Evolutionary conservation across 2,888 invertebrate species (phyloP).

Genomic region (Coelinius sp.): DNA sequence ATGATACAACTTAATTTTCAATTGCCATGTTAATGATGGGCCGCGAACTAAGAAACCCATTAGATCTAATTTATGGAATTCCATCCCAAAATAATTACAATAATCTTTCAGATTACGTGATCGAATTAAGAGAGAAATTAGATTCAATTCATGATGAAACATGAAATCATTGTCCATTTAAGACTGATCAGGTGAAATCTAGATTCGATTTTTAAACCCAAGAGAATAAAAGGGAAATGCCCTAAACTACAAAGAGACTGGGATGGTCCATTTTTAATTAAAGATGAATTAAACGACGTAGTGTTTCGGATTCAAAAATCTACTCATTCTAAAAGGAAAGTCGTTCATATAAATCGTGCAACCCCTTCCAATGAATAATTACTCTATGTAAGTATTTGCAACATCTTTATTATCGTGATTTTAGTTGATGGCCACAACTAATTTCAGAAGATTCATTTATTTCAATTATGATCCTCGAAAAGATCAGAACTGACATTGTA

Average conservation of each 20-base stretch:
- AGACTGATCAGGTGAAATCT: constrained; percentile 30
- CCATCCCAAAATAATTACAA: too few species aligned
- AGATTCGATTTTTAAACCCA: constrained; percentile 29
- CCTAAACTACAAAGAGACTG: constrained; percentile 32
- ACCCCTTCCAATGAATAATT: background rate
- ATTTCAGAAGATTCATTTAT: background rate
- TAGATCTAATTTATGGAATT: too few species aligned
- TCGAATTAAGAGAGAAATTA: background rate
- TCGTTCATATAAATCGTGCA: constrained; percentile 26
- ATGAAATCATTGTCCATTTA: background rate
- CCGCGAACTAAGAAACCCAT: too few species aligned
- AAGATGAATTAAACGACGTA: constrained; percentile 27
- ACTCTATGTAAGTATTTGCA: background rate
- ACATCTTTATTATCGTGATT: background rate
- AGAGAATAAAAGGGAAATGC: constrained; percentile 31
- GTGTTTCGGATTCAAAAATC: constrained; percentile 27
- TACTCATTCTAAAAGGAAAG: constrained; percentile 16
- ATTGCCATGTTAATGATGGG: too few species aligned
- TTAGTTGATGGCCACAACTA: too few species aligned
- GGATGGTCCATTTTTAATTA: constrained; percentile 27
- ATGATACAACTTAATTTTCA: too few species aligned
- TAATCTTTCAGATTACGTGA: too few species aligned
- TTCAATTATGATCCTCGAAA: too few species aligned
- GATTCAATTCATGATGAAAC: background rate
- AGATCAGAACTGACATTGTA: too few species aligned